phyloP scores from a whole-genome alignment of 2,888 invertebrate species.

The Podabrus alpinus region DNA sequence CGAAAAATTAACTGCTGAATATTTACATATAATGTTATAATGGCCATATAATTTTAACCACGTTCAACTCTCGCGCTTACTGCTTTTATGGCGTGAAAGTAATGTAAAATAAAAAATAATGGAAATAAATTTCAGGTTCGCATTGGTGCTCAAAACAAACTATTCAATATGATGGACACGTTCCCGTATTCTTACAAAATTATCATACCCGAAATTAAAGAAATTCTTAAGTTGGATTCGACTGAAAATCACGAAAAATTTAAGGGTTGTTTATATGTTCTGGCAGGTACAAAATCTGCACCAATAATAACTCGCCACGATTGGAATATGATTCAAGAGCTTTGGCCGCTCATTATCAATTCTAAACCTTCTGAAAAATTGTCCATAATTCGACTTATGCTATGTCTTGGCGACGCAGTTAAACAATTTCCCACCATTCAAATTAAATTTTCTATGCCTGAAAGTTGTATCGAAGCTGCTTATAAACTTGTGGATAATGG shows the following conservation, averaged over 20 bases:
- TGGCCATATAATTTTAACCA: too few relatives aligned
- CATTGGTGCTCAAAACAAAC: conserved; percentile 66
- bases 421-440: conserved; percentile 68
- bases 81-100: too few relatives aligned
- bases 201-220: conserved; percentile 65
- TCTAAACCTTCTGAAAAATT: conserved; percentile 86
- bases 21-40: too few relatives aligned
- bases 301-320: conserved; percentile 73
- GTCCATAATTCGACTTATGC: conserved; percentile 71
- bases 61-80: too few relatives aligned
- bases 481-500: conserved; percentile 53
- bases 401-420: conserved; percentile 60
- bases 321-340: conserved; percentile 70
- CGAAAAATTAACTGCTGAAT: too few relatives aligned
- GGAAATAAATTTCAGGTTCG: conserved; percentile 60
- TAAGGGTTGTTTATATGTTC: conserved; percentile 79
- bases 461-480: conserved; percentile 59
- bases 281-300: conserved; percentile 69
- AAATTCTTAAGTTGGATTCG: conserved; percentile 65
- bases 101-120: background rate
- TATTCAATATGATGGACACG: conserved; percentile 66
- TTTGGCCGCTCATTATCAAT: conserved; percentile 81
- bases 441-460: conserved; percentile 62
- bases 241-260: conserved; percentile 69
- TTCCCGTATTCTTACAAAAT: conserved; percentile 73